A percentile compares a stretch with the other conserved stretches of the same genome.
These are phyloP conservation scores for Aphelenchoides besseyi DNA, from an alignment of 1,140 invertebrate species.

Conservation along the genomic window DNA sequence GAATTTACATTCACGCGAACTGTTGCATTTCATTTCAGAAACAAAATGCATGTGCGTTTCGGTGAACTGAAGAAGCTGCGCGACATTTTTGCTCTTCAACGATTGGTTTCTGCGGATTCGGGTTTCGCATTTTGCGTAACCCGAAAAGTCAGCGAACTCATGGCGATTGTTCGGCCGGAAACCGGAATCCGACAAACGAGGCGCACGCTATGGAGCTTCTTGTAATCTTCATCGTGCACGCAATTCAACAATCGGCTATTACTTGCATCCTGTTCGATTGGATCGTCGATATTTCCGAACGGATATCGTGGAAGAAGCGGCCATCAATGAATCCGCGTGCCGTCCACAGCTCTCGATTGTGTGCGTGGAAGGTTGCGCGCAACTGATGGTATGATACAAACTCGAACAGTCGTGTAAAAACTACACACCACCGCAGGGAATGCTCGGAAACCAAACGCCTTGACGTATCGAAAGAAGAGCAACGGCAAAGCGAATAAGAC, in stretches of 20 bases:
- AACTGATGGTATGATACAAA: conserved; percentile 12
- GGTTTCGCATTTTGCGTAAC: not conserved
- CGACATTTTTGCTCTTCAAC: not conserved
- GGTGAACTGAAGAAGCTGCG: too few species aligned
- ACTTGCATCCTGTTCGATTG: not conserved
- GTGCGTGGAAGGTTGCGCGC: conserved; percentile 4
- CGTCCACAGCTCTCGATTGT: too few species aligned
- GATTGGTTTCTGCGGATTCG: not conserved
- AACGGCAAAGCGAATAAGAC: not conserved
- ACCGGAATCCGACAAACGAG: not conserved
- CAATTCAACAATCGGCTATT: not conserved
- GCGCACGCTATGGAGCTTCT: not conserved
- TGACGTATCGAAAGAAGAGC: not conserved
- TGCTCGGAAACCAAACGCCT: not conserved
- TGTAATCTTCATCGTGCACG: not conserved
- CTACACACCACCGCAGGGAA: too few species aligned
- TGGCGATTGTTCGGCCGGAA: conserved; percentile 2
- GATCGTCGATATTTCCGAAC: not conserved
- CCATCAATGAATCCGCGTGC: too few species aligned
- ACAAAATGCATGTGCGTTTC: too few species aligned
- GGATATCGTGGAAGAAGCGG: too few species aligned
- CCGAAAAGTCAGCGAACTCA: not conserved
- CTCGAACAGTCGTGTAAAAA: too few species aligned
- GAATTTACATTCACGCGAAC: not conserved
- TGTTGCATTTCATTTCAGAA: not conserved